Conservation (phyloP, 2,113 vertebrate genomes). For the Anas platyrhynchos region DNA sequence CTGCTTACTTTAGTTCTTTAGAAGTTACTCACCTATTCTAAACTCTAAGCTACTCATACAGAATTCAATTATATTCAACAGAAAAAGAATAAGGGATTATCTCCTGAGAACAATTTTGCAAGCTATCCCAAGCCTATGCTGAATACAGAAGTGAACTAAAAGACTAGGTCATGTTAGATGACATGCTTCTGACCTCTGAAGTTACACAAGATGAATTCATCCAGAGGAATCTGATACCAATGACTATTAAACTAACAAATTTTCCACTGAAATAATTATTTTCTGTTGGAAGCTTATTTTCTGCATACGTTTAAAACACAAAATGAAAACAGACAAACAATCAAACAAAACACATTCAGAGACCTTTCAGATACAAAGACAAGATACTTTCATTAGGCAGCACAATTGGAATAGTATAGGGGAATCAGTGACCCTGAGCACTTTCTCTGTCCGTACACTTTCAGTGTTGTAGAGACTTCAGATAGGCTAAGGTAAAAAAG, state of each 20-base stretch:
- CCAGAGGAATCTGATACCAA: not conserved
- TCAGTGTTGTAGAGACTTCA: not conserved
- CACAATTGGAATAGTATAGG: not conserved
- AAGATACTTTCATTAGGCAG: not conserved
- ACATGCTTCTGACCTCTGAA: not conserved
- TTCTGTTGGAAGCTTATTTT: not conserved
- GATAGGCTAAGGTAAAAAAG: not conserved
- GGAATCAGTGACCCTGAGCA: not conserved
- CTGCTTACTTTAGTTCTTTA: not conserved
- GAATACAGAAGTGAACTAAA: not conserved
- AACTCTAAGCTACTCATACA: not conserved
- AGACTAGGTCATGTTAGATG: not conserved
- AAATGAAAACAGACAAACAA: not conserved
- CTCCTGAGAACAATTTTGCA: not conserved
- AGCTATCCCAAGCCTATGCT: not conserved
- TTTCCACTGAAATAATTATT: not conserved
- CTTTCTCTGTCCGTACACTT: not conserved
- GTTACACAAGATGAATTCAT: not conserved
- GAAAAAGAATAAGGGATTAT: not conserved
- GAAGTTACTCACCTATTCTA: not conserved
- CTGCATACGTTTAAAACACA: not conserved
- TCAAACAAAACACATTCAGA: not conserved
- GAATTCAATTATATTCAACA: not conserved
- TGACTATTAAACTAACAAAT: not conserved
- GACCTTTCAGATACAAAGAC: not conserved